These are phyloP conservation scores for Hylia prasina DNA, from an alignment of 2,113 vertebrate species.

Conservation along the genomic window DNA sequence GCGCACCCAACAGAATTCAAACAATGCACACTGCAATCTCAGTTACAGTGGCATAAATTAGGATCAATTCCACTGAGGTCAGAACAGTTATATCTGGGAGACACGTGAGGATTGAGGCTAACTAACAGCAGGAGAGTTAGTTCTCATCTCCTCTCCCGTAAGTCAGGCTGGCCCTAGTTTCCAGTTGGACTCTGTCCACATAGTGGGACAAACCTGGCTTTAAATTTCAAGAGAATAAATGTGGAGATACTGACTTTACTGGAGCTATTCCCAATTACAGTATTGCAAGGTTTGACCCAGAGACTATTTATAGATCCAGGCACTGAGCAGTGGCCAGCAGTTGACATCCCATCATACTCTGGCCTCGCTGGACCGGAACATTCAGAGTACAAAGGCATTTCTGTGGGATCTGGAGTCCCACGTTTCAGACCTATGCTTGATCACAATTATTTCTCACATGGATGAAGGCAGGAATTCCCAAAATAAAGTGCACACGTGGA, in stretches of 20 bases:
- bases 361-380: not conserved
- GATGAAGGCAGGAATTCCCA: not conserved
- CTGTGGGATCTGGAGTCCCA: not conserved
- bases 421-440: not conserved
- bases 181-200: not conserved
- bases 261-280: not conserved
- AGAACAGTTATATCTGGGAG: constrained; percentile 20
- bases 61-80: constrained; percentile 51
- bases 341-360: not conserved
- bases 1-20: constrained; percentile 25
- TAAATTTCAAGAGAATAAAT: not conserved
- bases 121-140: not conserved
- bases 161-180: not conserved
- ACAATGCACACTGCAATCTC: constrained; percentile 11
- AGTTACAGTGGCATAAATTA: constrained; percentile 52
- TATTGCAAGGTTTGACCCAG: not conserved
- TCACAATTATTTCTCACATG: not conserved
- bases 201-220: not conserved
- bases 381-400: not conserved
- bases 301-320: not conserved
- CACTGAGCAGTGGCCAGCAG: not conserved
- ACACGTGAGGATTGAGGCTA: not conserved
- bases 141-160: not conserved
- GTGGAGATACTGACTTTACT: not conserved
- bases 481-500: not conserved